phyloP scores from a whole-genome alignment of 2,888 invertebrate species.

The Torymus auratus region DNA sequence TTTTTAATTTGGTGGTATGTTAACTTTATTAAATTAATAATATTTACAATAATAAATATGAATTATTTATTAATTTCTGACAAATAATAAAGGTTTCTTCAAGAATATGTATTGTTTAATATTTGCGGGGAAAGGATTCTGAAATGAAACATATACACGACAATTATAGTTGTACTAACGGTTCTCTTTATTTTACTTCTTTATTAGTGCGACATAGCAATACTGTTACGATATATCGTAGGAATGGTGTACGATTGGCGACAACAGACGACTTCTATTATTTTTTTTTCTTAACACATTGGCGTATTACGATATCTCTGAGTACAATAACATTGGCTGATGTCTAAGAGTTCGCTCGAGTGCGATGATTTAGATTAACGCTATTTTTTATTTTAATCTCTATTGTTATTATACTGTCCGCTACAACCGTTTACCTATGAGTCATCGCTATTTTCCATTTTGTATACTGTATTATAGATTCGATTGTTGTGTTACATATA shows the following conservation, averaged over 20 bases:
- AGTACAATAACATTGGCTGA: conserved; percentile 55
- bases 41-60: too few relatives aligned
- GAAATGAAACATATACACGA: conserved; percentile 14
- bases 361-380: conserved; percentile 40
- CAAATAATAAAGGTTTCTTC: neutral
- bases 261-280: conserved; percentile 60
- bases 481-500: conserved; percentile 31
- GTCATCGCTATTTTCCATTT: conserved; percentile 47
- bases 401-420: conserved; percentile 55
- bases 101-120: neutral
- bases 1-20: too few relatives aligned
- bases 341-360: conserved; percentile 31
- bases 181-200: conserved; percentile 67
- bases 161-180: conserved; percentile 66
- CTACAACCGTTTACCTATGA: conserved; percentile 46
- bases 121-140: neutral
- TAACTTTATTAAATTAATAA: too few relatives aligned
- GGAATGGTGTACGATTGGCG: conserved; percentile 73
- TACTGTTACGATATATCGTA: conserved; percentile 73
- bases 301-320: conserved; percentile 53
- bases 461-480: conserved; percentile 49
- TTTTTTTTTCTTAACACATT: conserved; percentile 42
- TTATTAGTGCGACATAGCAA: conserved; percentile 71
- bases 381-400: conserved; percentile 24
- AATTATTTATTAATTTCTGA: too few relatives aligned